Percentiles rank a stretch among this genome's conserved stretches.
These are phyloP conservation scores for Muscicapa striata DNA, from an alignment of 2,797 vertebrate genomes.

Conservation along the genomic window DNA sequence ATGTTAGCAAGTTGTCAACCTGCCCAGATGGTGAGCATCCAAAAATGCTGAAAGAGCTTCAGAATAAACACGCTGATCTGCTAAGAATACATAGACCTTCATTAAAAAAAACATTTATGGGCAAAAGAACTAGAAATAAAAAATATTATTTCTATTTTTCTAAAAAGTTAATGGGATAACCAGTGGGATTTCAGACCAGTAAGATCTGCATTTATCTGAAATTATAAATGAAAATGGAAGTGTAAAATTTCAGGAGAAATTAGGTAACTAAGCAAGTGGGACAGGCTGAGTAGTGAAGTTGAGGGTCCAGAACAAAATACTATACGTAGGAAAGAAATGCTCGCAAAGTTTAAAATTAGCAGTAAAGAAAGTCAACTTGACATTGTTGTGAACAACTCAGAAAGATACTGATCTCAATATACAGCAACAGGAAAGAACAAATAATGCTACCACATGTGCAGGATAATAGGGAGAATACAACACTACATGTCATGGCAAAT, in stretches of 20 bases:
- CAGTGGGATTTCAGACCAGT: not conserved
- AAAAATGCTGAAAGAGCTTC: constrained; percentile 65
- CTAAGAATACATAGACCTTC: constrained; percentile 53
- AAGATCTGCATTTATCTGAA: not conserved
- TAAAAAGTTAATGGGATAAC: not conserved
- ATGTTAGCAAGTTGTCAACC: constrained; percentile 63
- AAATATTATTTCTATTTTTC: not conserved
- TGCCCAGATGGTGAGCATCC: constrained; percentile 66
- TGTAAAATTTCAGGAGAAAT: not conserved
- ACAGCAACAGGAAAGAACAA: not conserved
- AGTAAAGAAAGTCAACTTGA: not conserved
- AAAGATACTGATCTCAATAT: not conserved
- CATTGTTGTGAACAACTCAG: not conserved
- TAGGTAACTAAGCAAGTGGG: not conserved
- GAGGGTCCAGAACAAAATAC: not conserved
- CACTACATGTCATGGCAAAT: not conserved
- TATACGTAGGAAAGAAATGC: not conserved
- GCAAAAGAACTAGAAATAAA: constrained; percentile 25
- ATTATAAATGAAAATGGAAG: not conserved
- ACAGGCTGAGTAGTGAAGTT: not conserved
- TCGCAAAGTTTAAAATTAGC: not conserved
- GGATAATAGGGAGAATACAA: not conserved
- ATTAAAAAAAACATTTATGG: constrained; percentile 41
- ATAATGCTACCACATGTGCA: not conserved
- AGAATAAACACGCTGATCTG: constrained; percentile 58